These are phyloP conservation scores for Ctenopoma multispine DNA, from an alignment of 2,797 vertebrate species.

Conservation along the genomic window DNA sequence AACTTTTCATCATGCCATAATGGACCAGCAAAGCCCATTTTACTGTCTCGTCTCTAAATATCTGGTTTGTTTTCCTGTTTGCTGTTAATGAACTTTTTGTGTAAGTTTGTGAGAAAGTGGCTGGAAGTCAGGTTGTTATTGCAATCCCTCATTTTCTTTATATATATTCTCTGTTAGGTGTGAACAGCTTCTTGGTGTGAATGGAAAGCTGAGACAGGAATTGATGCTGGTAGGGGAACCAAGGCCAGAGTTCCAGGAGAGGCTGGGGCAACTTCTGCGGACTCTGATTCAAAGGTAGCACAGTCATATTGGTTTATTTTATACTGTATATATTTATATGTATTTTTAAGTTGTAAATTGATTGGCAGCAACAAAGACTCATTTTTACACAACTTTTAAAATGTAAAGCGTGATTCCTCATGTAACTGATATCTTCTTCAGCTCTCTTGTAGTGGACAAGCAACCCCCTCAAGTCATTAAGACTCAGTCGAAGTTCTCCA, in stretches of 20 bases:
- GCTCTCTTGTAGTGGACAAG: conserved; percentile 94
- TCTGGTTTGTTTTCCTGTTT: too few species aligned
- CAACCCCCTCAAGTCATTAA: conserved; percentile 98
- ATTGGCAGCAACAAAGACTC: background rate
- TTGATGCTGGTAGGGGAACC: conserved; percentile 82
- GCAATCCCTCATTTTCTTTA: background rate
- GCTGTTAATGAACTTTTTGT: too few species aligned
- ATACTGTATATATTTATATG: background rate
- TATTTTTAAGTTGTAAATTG: too few species aligned
- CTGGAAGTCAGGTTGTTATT: background rate
- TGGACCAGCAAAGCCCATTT: too few species aligned
- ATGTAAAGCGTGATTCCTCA: background rate
- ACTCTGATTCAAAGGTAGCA: conserved; percentile 90
- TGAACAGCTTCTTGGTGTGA: conserved; percentile 86
- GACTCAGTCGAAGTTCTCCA: conserved; percentile 98
- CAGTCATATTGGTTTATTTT: background rate
- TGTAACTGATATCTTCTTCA: conserved; percentile 59
- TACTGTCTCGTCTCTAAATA: too few species aligned
- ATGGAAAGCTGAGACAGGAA: conserved; percentile 91
- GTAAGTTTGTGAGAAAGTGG: too few species aligned
- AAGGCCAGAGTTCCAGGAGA: conserved; percentile 81
- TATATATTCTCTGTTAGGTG: conserved; percentile 70
- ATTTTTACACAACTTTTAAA: background rate
- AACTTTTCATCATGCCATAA: too few species aligned
- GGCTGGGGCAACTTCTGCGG: conserved; percentile 81